Evolutionary conservation across 2,113 vertebrate genomes (phyloP), one percentile per base, ranked within the genome.

Genomic region (Benitochromis conjunctus): DNA sequence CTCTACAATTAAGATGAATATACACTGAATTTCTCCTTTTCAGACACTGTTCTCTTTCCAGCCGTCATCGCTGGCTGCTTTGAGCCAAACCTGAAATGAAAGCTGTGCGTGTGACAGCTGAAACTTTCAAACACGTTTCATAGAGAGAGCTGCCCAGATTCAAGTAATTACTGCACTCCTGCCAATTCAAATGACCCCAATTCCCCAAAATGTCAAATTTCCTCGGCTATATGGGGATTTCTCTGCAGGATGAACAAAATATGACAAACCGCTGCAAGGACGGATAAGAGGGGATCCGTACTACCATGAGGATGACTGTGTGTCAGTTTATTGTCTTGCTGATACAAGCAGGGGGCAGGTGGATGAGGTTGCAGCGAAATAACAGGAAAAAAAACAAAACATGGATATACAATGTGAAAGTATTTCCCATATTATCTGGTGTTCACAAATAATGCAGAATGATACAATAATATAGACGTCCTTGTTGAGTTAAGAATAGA

Each of bases 121-220:
- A 88, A 89, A 86, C 69, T 86, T 90, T 80, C 55, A 56, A 38
- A 78, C 62, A 34, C 0, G 7, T 80, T 85, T 91, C 69, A 76
- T 14, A 64, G 71, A 41, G 36, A 82, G 36, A 31, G 19, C 79
- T 55, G 81, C 64, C 51, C 46, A 51, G 46, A 76, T 76, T 84
- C 58, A 13, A 81, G 81, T 85, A 82, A 88, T 86, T 81, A 85
- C 79, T 36, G 57, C 74, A 36, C 88, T 69, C 34, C 83, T 77
- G 77, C 64, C 83, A 88, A 88, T 80, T 81, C 24, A 83, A 90
- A 90, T 85, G 88, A 89, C 77, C 92, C 55, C 78, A 89, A 83
- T 91, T 91, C 51, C 77, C 41, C 71, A 11, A 79, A 89, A 91
- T 6, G 66, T 86, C 74, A 79, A 8, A 77, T 80, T 81, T 54